These are phyloP conservation scores for Bombus confusus DNA, from an alignment of 1,140 invertebrate genomes.

Conservation along the genomic window DNA sequence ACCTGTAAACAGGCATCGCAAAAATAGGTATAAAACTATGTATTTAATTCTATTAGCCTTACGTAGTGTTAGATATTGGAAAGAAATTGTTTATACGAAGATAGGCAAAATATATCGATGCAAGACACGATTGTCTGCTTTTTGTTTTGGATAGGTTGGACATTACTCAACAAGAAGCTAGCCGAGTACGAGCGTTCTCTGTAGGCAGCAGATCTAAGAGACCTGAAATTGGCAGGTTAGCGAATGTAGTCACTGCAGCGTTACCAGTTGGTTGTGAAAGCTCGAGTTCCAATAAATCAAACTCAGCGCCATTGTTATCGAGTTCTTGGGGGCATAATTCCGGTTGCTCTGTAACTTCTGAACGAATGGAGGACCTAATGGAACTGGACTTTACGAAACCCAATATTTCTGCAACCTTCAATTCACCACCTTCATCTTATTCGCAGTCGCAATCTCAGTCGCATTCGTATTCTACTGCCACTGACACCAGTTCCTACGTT, in stretches of 20 bases:
- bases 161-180: slow-evolving; percentile 77
- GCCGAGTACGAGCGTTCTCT: slow-evolving; percentile 87
- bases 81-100: not conserved
- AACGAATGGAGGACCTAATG: slow-evolving; percentile 90
- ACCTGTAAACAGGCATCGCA: slow-evolving; percentile 78
- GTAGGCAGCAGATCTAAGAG: slow-evolving; percentile 86
- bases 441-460: slow-evolving; percentile 73
- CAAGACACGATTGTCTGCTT: not conserved
- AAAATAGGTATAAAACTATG: slow-evolving; percentile 74
- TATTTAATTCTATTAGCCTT: not conserved
- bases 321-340: slow-evolving; percentile 85
- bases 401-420: slow-evolving; percentile 71
- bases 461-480: slow-evolving; percentile 79
- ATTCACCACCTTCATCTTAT: slow-evolving; percentile 75
- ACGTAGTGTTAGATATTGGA: not conserved
- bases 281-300: slow-evolving; percentile 78
- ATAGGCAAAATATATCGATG: not conserved
- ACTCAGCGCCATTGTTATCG: slow-evolving; percentile 79
- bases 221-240: slow-evolving; percentile 78
- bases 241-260: slow-evolving; percentile 84
- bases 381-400: slow-evolving; percentile 89
- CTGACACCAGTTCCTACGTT: slow-evolving; percentile 83
- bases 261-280: slow-evolving; percentile 78
- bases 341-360: slow-evolving; percentile 79
- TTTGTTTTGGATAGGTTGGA: slow-evolving; percentile 74